Base-by-base conservation (phyloP, 2,797 vertebrate species). In the Eulemur coronatus region DNA sequence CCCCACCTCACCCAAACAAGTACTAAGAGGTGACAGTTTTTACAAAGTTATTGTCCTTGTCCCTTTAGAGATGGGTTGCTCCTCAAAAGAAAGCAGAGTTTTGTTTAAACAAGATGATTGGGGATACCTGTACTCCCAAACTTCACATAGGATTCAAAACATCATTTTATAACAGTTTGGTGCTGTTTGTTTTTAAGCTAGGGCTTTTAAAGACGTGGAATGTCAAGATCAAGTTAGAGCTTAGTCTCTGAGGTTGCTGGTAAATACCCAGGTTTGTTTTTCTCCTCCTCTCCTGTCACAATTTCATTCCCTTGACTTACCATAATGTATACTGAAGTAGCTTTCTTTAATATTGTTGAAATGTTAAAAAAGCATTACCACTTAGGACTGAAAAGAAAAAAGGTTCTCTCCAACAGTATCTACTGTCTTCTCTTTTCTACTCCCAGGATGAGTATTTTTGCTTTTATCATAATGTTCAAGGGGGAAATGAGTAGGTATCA, bases 271-370 rank as follows among this genome's bases (percentile, higher is more conserved):
- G 30, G 43, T 80, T 97, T 69, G 13, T 90, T 63, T 73, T 94
- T 43, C 35, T 35, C 22, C 57, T 17, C 28, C 18, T 28, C 48
- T 15, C 70, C 22, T n/a, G 57, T 5, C 52, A 50, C 52, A 70
- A n/a, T 84, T 84, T 59, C 41, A 82, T 96, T 95, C 30, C 65
- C 70, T 93, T 80, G 15, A 80, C 14, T 81, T 67, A 43, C 85
- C 46, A 55, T 46, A 93, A 84, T 84, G 33, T 57, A 89, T 84
- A 78, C 30, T 81, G 4, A 96, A 93, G 70, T 67, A 84, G 85
- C 35, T 84, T 84, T 87, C 61, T 22, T 89, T 78, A 92, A 73
- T 81, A 65, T 65, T 96, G 30, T 87, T 48, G 84, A 97, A 89
- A 76, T 46, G 1, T 84, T 92, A 35, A 69, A 59, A 82, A 95